These are phyloP conservation scores for Leptonema lineaticorne DNA, from an alignment of 1,140 invertebrate genomes.

Conservation along the genomic window DNA sequence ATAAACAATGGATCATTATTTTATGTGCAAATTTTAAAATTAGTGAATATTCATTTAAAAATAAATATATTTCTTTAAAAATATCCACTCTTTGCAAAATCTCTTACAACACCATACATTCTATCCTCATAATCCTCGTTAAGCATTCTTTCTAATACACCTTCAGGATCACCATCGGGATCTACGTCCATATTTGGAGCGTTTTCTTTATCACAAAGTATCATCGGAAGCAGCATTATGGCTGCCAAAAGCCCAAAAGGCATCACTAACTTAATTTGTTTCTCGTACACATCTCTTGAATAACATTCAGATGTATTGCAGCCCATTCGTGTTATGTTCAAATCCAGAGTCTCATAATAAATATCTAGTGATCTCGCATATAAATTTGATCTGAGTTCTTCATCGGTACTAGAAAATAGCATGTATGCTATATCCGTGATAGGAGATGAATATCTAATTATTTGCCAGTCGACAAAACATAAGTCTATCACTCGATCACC, in stretches of 20 bases:
- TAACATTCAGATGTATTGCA: slow-evolving; percentile 51
- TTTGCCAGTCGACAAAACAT: slow-evolving; percentile 59
- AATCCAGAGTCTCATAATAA: slow-evolving; percentile 57
- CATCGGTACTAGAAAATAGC: slow-evolving; percentile 57
- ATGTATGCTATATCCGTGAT: slow-evolving; percentile 60
- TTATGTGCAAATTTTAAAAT: no score
- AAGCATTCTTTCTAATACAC: not conserved
- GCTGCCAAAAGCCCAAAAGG: slow-evolving; percentile 46
- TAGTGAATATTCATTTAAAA: no score
- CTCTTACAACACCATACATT: slow-evolving; percentile 1
- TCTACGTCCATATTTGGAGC: slow-evolving; percentile 36
- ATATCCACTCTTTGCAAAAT: slow-evolving; percentile 5
- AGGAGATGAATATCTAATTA: slow-evolving; percentile 58
- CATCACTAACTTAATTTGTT: slow-evolving; percentile 45
- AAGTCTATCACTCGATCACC: slow-evolving; percentile 45
- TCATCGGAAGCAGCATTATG: slow-evolving; percentile 47
- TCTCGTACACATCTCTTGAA: slow-evolving; percentile 48
- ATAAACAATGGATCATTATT: no score
- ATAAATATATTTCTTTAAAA: no score
- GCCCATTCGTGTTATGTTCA: slow-evolving; percentile 47
- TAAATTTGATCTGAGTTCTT: slow-evolving; percentile 50
- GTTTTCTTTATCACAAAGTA: slow-evolving; percentile 44
- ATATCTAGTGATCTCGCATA: slow-evolving; percentile 54
- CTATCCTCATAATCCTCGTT: not conserved
- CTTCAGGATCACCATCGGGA: not conserved